Percentiles rank a stretch among this genome's conserved stretches.
phyloP scores from a whole-genome alignment of 2,113 vertebrate genomes.

The Amia ocellicauda region DNA sequence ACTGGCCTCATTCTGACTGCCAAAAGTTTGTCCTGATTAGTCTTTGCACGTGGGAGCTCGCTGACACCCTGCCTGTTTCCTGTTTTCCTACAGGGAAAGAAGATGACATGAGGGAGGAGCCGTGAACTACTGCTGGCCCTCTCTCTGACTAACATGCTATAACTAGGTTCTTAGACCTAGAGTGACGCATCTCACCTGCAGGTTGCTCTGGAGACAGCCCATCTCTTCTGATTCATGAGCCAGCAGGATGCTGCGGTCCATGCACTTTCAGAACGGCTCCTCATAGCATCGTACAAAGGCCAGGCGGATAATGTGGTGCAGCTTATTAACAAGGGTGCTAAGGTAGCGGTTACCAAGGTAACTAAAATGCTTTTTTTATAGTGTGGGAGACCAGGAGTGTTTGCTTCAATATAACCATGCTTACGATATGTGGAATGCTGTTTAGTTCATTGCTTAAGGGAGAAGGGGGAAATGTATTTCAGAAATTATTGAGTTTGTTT shows the following conservation, averaged over 20 bases:
- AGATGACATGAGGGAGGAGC: constrained; percentile 60
- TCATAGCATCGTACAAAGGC: constrained; percentile 94
- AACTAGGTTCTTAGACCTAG: constrained; percentile 34
- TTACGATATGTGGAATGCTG: neutral
- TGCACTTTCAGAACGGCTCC: constrained; percentile 94
- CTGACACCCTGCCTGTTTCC: constrained; percentile 48
- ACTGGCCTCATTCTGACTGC: too few relatives aligned
- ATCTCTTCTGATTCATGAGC: constrained; percentile 91
- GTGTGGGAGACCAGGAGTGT: neutral
- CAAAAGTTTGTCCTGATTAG: too few relatives aligned
- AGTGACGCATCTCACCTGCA: constrained; percentile 43
- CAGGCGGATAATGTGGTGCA: constrained; percentile 96
- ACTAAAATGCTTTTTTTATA: constrained; percentile 54
- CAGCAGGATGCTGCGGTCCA: constrained; percentile 92
- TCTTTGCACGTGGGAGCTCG: constrained; percentile 5
- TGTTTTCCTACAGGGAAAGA: constrained; percentile 58
- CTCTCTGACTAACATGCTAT: constrained; percentile 41
- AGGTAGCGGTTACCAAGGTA: constrained; percentile 97
- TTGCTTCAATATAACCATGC: constrained; percentile 4
- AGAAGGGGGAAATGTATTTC: too few relatives aligned
- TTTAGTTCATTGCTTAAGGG: too few relatives aligned
- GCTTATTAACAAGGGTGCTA: constrained; percentile 97
- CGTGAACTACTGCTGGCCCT: constrained; percentile 9
- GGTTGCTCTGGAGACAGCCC: constrained; percentile 48
- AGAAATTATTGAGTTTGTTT: too few relatives aligned